Percentiles rank a stretch among this genome's conserved stretches.
phyloP scores from a whole-genome alignment of 2,113 vertebrate species.

The Symphodus melops region DNA sequence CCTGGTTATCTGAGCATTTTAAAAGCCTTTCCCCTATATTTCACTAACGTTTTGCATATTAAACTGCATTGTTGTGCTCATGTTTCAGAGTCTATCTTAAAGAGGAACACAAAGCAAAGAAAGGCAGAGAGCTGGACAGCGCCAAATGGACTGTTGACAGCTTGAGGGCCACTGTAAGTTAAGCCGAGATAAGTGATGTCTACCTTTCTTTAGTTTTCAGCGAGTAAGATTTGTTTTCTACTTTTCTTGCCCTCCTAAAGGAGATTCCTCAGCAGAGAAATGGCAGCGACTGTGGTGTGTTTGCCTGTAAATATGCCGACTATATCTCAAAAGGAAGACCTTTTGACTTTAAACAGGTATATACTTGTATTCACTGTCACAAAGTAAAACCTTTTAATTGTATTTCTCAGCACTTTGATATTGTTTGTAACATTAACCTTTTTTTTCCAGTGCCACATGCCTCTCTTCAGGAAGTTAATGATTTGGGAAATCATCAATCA shows the following conservation, averaged over 20 bases:
- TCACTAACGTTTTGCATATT: not conserved
- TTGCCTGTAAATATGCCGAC: slow-evolving; percentile 94
- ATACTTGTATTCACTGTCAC: not conserved
- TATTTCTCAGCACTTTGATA: too few relatives aligned
- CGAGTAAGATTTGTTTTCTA: slow-evolving; percentile 3
- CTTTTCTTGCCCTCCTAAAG: slow-evolving; percentile 66
- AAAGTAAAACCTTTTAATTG: too few relatives aligned
- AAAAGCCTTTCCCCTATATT: not conserved
- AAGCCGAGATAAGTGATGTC: not conserved
- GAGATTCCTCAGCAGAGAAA: slow-evolving; percentile 95
- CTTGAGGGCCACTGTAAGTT: slow-evolving; percentile 84
- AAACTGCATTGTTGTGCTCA: not conserved
- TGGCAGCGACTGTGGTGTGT: slow-evolving; percentile 93
- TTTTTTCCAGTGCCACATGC: slow-evolving; percentile 88
- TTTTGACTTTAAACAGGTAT: slow-evolving; percentile 90
- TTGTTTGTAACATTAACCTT: not conserved
- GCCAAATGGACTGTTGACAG: slow-evolving; percentile 89
- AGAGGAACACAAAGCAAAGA: slow-evolving; percentile 90
- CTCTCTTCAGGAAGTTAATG: slow-evolving; percentile 92
- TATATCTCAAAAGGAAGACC: slow-evolving; percentile 87
- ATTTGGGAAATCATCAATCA: slow-evolving; percentile 96
- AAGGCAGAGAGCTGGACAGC: slow-evolving; percentile 85
- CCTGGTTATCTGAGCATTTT: not conserved
- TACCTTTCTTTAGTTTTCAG: not conserved
- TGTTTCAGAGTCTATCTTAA: slow-evolving; percentile 87